Evolutionary conservation across 2,113 vertebrate genomes (phyloP).

Genomic region (Melanocharis versteri): DNA sequence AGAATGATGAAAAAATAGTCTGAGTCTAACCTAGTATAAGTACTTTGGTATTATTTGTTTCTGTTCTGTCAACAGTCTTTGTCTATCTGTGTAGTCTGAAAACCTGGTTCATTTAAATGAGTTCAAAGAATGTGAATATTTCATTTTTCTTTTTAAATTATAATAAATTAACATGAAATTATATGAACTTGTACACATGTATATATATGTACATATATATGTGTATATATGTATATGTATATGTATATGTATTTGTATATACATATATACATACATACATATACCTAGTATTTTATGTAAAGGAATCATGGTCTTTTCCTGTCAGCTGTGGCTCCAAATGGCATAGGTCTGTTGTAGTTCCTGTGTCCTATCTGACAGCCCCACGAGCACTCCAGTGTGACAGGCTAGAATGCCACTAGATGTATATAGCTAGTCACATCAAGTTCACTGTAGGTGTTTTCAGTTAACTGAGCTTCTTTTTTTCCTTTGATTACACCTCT

Average conservation of each 20-base stretch:
- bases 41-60: neutral
- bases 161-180: neutral
- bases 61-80: neutral
- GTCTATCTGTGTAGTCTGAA: neutral
- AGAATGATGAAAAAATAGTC: neutral
- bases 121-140: neutral
- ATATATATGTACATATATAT: rapidly evolving
- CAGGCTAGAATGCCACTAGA: neutral
- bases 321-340: neutral
- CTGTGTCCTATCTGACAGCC: neutral
- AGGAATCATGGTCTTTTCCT: neutral
- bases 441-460: neutral
- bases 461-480: neutral
- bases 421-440: neutral
- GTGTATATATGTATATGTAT: rapidly evolving
- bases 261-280: neutral
- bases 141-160: neutral
- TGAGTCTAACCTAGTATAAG: neutral
- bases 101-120: neutral
- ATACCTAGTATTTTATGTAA: neutral
- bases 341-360: neutral
- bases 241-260: rapidly evolving
- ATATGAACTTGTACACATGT: neutral
- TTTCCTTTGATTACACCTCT: neutral
- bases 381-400: neutral